phyloP scores from a whole-genome alignment of 2,113 vertebrate species.

The Progne subis region DNA sequence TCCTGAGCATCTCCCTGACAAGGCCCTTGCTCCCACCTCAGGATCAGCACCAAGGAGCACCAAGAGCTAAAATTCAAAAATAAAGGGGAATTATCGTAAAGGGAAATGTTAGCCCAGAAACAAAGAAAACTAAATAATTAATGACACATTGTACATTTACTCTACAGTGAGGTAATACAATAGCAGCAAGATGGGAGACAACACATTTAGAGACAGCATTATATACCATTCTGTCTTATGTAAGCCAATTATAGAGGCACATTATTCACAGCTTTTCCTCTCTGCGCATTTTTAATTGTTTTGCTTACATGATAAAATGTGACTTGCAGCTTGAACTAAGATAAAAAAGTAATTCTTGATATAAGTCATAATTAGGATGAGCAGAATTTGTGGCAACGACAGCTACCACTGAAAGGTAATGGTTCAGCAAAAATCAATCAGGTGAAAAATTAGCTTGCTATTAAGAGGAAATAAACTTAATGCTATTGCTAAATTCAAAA shows the following conservation, averaged over 20 bases:
- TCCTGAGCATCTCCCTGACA: not conserved
- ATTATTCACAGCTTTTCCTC: not conserved
- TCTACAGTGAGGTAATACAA: not conserved
- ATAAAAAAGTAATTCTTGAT: conserved; percentile 9
- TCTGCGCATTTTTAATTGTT: conserved; percentile 41
- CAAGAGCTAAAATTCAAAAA: not conserved
- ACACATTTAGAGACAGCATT: not conserved
- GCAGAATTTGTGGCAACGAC: not conserved
- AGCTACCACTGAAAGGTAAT: not conserved
- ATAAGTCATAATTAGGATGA: conserved; percentile 42
- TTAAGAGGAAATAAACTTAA: conserved; percentile 16
- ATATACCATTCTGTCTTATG: not conserved
- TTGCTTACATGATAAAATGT: conserved; percentile 31
- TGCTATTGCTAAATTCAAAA: not conserved
- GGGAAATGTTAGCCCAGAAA: not conserved
- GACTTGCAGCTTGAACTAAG: conserved; percentile 4
- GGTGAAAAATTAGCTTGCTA: conserved; percentile 46
- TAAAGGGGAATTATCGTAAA: not conserved
- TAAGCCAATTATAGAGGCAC: not conserved
- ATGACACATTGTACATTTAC: not conserved
- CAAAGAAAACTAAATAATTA: not conserved
- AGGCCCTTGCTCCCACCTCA: not conserved
- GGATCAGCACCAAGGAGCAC: no score
- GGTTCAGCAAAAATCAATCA: conserved; percentile 36
- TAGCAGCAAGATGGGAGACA: not conserved